These are phyloP conservation scores for Neostethus bicornis DNA, from an alignment of 2,797 vertebrate genomes.

Conservation along the genomic window DNA sequence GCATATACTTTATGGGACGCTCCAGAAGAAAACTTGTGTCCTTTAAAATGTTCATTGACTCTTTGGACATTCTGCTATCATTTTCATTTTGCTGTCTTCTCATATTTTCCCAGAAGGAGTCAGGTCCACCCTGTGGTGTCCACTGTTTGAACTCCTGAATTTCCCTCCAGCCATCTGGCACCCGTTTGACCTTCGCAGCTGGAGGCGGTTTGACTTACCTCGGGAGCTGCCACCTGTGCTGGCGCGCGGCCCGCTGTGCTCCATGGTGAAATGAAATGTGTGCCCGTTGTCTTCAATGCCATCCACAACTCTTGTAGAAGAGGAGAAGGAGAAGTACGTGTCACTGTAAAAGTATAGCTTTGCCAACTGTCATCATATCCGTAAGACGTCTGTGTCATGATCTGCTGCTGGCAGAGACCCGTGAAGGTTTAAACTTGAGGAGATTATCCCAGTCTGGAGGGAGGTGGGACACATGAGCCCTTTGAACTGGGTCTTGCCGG, in stretches of 20 bases:
- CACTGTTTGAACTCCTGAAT: slow-evolving; percentile 49
- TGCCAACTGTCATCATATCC: slow-evolving; percentile 66
- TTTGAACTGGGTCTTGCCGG: slow-evolving; percentile 56
- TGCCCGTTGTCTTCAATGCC: slow-evolving; percentile 90
- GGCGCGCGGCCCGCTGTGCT: slow-evolving; percentile 64
- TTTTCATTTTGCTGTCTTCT: slow-evolving; percentile 47
- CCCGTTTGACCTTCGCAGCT: slow-evolving; percentile 48
- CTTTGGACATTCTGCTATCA: slow-evolving; percentile 49
- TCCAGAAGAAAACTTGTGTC: too few species aligned
- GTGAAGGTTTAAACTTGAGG: slow-evolving; percentile 49
- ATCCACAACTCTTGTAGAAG: slow-evolving; percentile 86
- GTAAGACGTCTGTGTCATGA: slow-evolving; percentile 51
- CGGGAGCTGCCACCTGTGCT: slow-evolving; percentile 50
- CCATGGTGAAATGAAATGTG: slow-evolving; percentile 86
- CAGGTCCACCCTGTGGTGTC: slow-evolving; percentile 17
- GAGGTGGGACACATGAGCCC: slow-evolving; percentile 61
- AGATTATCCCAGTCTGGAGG: slow-evolving; percentile 47
- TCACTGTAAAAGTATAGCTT: slow-evolving; percentile 74
- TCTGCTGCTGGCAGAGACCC: slow-evolving; percentile 59
- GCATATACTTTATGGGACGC: background rate
- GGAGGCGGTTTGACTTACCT: slow-evolving; percentile 67
- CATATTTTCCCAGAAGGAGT: slow-evolving; percentile 58
- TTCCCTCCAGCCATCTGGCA: slow-evolving; percentile 62
- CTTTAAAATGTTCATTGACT: slow-evolving; percentile 56
- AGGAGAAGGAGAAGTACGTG: slow-evolving; percentile 33